phyloP scores from a whole-genome alignment of 2,888 invertebrate species.

The Tetrapedia diversipes region DNA sequence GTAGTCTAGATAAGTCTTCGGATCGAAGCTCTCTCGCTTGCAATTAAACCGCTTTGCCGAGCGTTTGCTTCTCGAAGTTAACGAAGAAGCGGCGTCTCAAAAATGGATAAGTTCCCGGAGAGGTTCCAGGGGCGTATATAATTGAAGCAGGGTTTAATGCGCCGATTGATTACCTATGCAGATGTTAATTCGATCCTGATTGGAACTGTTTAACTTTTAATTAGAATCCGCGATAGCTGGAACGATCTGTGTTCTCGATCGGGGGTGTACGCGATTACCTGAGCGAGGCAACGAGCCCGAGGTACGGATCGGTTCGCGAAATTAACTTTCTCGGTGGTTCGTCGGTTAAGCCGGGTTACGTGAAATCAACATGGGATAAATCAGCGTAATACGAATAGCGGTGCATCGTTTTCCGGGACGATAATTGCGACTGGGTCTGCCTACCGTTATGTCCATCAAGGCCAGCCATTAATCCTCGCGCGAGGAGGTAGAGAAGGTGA shows the following conservation, averaged over 20 bases:
- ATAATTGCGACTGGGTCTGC: constrained; percentile 48
- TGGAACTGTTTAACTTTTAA: constrained; percentile 69
- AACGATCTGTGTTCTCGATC: constrained; percentile 54
- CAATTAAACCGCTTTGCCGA: constrained; percentile 12
- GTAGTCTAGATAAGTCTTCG: no score
- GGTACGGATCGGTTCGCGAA: constrained; percentile 25
- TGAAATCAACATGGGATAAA: constrained; percentile 53
- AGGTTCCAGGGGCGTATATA: background rate
- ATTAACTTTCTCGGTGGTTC: constrained; percentile 61
- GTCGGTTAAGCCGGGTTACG: constrained; percentile 52
- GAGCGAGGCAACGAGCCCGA: constrained; percentile 14
- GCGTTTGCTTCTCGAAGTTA: background rate
- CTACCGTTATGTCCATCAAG: constrained; percentile 43
- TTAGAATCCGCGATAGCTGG: constrained; percentile 50
- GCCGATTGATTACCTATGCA: constrained; percentile 55
- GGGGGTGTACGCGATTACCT: constrained; percentile 42
- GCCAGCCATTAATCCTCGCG: constrained; percentile 53
- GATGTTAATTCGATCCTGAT: constrained; percentile 62
- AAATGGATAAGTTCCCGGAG: constrained; percentile 15
- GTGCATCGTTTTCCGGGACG: constrained; percentile 48
- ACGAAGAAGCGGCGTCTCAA: background rate
- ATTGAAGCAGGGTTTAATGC: constrained; percentile 36
- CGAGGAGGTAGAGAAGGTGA: constrained; percentile 20
- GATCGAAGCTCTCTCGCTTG: background rate
- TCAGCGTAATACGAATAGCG: constrained; percentile 42